Evolutionary conservation across 1,140 invertebrate species (phyloP).

Genomic region (Drosophila tristis): DNA sequence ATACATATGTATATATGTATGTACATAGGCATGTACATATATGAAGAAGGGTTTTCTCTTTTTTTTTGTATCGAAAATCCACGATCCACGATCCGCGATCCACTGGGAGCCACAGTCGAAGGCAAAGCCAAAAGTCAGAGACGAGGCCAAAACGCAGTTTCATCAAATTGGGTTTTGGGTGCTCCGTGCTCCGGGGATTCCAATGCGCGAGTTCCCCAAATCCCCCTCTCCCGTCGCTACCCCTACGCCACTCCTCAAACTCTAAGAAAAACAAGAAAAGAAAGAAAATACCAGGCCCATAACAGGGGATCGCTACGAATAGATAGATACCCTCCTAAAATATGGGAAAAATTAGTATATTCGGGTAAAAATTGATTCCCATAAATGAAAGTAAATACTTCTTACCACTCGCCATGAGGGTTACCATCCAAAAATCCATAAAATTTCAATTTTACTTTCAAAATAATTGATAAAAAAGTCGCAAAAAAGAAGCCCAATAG

Average conservation of each 20-base stretch:
- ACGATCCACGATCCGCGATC: constrained; percentile 26
- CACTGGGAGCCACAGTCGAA: background rate
- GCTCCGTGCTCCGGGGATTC: constrained; percentile 28
- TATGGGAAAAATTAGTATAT: no score
- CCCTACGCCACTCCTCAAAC: background rate
- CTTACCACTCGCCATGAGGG: no score
- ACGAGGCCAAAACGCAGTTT: constrained; percentile 45
- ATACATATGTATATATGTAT: background rate
- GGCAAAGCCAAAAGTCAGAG: constrained; percentile 8
- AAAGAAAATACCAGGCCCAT: background rate
- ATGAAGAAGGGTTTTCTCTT: constrained; percentile 72
- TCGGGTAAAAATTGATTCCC: no score
- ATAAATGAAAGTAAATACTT: no score
- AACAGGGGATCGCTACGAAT: no score
- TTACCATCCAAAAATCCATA: no score
- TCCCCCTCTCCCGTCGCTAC: background rate
- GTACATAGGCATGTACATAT: no score
- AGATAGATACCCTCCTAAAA: no score
- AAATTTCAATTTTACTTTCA: no score
- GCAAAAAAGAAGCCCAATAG: no score
- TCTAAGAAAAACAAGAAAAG: constrained; percentile 13
- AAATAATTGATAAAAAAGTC: no score
- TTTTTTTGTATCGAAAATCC: constrained; percentile 46
- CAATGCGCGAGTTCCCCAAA: background rate
- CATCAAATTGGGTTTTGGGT: constrained; percentile 57